These are phyloP conservation scores for Centrocercus urophasianus DNA, from an alignment of 2,113 vertebrate genomes.

Conservation along the genomic window DNA sequence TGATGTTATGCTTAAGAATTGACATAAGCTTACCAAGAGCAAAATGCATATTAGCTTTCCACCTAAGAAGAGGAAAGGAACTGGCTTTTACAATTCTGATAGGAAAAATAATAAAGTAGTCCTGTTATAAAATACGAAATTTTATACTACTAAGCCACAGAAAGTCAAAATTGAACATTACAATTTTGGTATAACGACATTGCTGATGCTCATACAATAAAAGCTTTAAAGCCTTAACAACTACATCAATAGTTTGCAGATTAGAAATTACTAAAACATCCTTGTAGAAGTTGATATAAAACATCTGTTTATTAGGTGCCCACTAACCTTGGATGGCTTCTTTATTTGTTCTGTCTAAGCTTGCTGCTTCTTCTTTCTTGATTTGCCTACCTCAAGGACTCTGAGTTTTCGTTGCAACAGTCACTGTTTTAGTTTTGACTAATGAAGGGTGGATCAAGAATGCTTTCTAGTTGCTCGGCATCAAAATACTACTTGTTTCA, in stretches of 20 bases:
- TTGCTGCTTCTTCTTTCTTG: background rate
- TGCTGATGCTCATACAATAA: accelerated
- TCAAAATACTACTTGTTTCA: background rate
- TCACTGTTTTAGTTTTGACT: background rate
- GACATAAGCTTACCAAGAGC: background rate
- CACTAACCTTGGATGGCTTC: background rate
- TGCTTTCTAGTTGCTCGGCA: background rate
- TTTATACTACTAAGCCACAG: background rate
- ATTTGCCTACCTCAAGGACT: background rate
- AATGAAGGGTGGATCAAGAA: background rate
- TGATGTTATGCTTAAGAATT: background rate
- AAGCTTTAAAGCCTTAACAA: background rate
- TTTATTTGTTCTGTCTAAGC: background rate
- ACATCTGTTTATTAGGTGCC: background rate
- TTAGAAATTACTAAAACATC: background rate
- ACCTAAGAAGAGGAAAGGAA: background rate
- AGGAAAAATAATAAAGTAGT: background rate
- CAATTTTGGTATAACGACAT: background rate
- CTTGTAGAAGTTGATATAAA: background rate
- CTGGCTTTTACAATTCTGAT: background rate
- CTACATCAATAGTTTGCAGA: background rate
- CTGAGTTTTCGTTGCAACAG: background rate
- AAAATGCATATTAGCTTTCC: background rate
- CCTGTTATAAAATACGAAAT: background rate
- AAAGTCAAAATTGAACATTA: background rate